These are phyloP conservation scores for Adela reaumurella DNA, from an alignment of 2,888 invertebrate genomes.

Conservation along the genomic window DNA sequence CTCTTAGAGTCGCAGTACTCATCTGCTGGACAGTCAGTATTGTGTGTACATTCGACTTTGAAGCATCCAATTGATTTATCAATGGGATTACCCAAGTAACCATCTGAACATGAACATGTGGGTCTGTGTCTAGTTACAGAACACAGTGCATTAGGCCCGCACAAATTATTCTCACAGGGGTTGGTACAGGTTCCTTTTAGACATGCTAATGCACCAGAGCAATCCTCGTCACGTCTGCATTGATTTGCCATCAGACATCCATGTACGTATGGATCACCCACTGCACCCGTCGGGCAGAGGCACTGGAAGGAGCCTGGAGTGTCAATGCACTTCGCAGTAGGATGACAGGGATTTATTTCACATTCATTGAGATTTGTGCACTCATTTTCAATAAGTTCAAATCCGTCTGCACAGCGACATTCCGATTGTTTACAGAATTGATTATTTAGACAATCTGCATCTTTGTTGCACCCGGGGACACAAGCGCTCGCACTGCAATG, in stretches of 20 bases:
- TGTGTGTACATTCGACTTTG: conserved; percentile 80
- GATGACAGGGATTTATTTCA: conserved; percentile 72
- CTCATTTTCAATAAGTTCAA: conserved; percentile 66
- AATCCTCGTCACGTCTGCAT: conserved; percentile 71
- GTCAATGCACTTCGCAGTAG: conserved; percentile 75
- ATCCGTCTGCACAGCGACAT: conserved; percentile 77
- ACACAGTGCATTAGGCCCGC: conserved; percentile 77
- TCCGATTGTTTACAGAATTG: conserved; percentile 72
- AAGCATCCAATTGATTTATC: conserved; percentile 78
- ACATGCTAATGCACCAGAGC: conserved; percentile 73
- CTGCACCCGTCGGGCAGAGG: conserved; percentile 72
- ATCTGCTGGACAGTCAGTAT: conserved; percentile 71
- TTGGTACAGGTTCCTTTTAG: conserved; percentile 74
- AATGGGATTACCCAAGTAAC: conserved; percentile 77
- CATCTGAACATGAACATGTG: conserved; percentile 73
- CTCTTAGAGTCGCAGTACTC: conserved; percentile 71
- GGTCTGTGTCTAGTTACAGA: conserved; percentile 68
- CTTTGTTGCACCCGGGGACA: conserved; percentile 76
- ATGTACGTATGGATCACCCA: conserved; percentile 63
- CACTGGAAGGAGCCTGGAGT: conserved; percentile 78
- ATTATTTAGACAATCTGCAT: conserved; percentile 74
- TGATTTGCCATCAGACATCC: conserved; percentile 77
- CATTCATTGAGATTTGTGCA: conserved; percentile 87
- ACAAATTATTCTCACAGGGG: conserved; percentile 69
- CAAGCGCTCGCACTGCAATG: conserved; percentile 81